Percentiles rank a stretch among this genome's conserved stretches.
These are phyloP conservation scores for Clusia tigrina DNA, from an alignment of 2,888 invertebrate genomes.

Conservation along the genomic window DNA sequence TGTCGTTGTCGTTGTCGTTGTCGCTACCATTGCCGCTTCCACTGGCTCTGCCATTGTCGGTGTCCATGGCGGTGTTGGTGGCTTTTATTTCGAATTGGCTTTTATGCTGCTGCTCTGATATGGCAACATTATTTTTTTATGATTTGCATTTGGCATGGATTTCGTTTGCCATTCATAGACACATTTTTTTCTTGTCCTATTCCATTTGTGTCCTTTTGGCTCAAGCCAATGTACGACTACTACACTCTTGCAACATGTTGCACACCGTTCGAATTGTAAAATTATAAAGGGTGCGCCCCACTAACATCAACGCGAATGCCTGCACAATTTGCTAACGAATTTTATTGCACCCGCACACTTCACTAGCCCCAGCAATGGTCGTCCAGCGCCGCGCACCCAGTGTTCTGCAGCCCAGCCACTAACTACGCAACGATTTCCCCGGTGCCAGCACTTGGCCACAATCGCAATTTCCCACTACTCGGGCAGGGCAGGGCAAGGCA, in stretches of 20 bases:
- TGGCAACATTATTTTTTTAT: constrained; percentile 39
- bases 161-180: not conserved
- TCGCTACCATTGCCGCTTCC: constrained; percentile 2
- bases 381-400: not conserved
- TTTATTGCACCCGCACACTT: no score
- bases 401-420: not conserved
- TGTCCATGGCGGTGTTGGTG: not conserved
- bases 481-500: no score
- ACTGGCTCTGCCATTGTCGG: not conserved
- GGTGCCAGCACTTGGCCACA: constrained; percentile 54
- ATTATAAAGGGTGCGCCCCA: not conserved
- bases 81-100: constrained; percentile 35
- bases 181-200: no score
- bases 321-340: no score
- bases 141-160: constrained; percentile 39
- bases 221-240: constrained; percentile 20
- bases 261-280: not conserved
- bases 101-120: constrained; percentile 25
- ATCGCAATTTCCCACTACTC: constrained; percentile 52
- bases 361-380: no score
- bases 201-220: not conserved
- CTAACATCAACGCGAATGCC: not conserved
- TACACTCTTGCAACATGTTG: constrained; percentile 18
- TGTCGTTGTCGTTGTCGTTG: constrained; percentile 18
- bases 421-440: constrained; percentile 22